Base-by-base conservation (phyloP, 2,113 vertebrate genomes). In the Gymnobelideus leadbeateri region DNA sequence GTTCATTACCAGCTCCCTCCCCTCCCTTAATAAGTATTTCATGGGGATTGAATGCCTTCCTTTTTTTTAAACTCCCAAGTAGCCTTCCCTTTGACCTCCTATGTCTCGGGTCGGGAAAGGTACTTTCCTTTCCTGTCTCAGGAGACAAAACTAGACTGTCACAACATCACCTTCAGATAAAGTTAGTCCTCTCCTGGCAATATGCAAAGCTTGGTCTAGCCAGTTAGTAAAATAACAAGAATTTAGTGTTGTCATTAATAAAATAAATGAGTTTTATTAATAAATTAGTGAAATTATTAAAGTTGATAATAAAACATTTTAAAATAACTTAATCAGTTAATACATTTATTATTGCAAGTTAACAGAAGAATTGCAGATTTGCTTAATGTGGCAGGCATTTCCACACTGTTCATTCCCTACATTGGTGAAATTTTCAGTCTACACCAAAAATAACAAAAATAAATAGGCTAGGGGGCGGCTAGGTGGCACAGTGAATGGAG, bases 111-210 rank as follows among this genome's bases (percentile, higher is more conserved):
- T 91, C 68, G 84, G 92, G 52, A 43, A 89, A 91, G 7, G 8
- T 51, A 25, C 54, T 94, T 94, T 97, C 96, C 89, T 57, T 96
- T 92, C 91, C 93, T 93, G 90, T 96, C 84, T 61, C 47, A 50
- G 51, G 91, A 93, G 94, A 92, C 92, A 94, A 50, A 84, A 89
- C 93, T 93, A 94, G 89, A 93, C 91, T 97, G 54, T 95, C 90
- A 37, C 23, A 31, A 24, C 51, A 90, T 43, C 19, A 11, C 94
- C 89, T 92, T 94, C 84, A 77, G 93, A 89, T 93, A 53, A 68
- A 95, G 68, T 68, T 89, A 52, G 95, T 96, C 94, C 91, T 91
- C 1, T 91, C 94, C 94, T 84, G 51, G 25, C 25, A 53, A 61
- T 53, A 26, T 91, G 25, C 53, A 89, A 11, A 0, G 57, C 93